Conservation (phyloP, 2,888 invertebrate species). For the Platerodrilus igneus region DNA sequence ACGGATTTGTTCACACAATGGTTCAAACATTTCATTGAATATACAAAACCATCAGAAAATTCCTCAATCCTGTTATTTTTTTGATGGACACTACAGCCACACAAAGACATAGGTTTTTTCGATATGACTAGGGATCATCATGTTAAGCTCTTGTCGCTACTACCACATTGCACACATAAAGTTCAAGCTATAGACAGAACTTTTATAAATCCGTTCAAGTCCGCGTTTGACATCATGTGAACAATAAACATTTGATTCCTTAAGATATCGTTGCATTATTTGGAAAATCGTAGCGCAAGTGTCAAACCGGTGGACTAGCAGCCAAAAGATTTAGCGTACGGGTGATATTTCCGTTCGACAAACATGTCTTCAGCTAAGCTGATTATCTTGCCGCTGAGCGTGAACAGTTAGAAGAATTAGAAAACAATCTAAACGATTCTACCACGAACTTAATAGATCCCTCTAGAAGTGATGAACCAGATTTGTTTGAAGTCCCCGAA, state of each 20-base stretch:
- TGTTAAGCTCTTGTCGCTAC: slow-evolving; percentile 16
- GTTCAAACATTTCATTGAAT: slow-evolving; percentile 29
- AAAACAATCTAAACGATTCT: not conserved
- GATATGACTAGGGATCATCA: slow-evolving; percentile 15
- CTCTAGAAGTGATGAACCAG: slow-evolving; percentile 3
- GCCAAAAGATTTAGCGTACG: not conserved
- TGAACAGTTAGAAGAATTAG: not conserved
- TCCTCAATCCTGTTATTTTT: slow-evolving; percentile 21
- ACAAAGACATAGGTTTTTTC: slow-evolving; percentile 16
- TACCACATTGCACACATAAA: slow-evolving; percentile 19
- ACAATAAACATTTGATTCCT: slow-evolving; percentile 2
- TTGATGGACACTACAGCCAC: no score
- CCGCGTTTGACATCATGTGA: not conserved
- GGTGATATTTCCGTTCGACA: not conserved
- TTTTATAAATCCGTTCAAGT: slow-evolving; percentile 12
- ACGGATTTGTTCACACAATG: slow-evolving; percentile 31
- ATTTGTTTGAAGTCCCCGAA: not conserved
- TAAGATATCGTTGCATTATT: not conserved
- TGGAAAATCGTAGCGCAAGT: not conserved
- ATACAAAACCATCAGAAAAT: slow-evolving; percentile 12
- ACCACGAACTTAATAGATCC: not conserved
- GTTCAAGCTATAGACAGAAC: slow-evolving; percentile 17
- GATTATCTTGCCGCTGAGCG: no score
- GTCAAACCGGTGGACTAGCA: no score
- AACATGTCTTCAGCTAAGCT: not conserved